These are phyloP conservation scores for Macrobrachium nipponense DNA, from an alignment of 1,140 invertebrate genomes.

Conservation along the genomic window DNA sequence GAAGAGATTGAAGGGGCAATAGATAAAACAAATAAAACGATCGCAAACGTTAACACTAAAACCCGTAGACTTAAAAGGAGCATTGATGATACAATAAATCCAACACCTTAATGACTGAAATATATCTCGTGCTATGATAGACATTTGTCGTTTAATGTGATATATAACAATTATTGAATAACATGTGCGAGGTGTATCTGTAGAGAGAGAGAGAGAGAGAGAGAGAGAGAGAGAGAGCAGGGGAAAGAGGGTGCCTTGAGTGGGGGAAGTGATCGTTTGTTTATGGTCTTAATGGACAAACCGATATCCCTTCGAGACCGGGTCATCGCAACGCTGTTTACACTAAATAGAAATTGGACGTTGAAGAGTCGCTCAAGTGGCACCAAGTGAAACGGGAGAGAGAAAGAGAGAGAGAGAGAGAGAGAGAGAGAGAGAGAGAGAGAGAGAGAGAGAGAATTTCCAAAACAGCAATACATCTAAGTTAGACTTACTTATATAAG, in stretches of 20 bases:
- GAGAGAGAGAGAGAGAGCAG: constrained; percentile 31
- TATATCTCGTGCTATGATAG: neutral
- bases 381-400: neutral
- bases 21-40: too few species aligned
- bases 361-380: constrained; percentile 1
- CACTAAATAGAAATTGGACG: constrained; percentile 50
- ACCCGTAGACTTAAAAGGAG: too few species aligned
- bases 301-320: constrained; percentile 22
- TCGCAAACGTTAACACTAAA: too few species aligned
- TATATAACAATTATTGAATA: neutral
- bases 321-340: constrained; percentile 16
- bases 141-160: too few species aligned
- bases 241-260: neutral
- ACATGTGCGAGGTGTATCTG: neutral
- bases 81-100: too few species aligned
- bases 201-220: constrained; percentile 16
- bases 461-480: neutral
- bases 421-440: constrained; percentile 13
- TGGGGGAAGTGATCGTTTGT: constrained; percentile 32
- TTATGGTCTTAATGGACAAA: constrained; percentile 46
- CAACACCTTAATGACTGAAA: too few species aligned
- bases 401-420: neutral
- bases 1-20: too few species aligned
- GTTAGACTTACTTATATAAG: too few species aligned
- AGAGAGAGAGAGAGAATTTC: too few species aligned